A percentile compares a stretch with the other conserved stretches of the same genome.
These are phyloP conservation scores for Halcyon badia DNA, from an alignment of 2,797 vertebrate genomes.

Conservation along the genomic window DNA sequence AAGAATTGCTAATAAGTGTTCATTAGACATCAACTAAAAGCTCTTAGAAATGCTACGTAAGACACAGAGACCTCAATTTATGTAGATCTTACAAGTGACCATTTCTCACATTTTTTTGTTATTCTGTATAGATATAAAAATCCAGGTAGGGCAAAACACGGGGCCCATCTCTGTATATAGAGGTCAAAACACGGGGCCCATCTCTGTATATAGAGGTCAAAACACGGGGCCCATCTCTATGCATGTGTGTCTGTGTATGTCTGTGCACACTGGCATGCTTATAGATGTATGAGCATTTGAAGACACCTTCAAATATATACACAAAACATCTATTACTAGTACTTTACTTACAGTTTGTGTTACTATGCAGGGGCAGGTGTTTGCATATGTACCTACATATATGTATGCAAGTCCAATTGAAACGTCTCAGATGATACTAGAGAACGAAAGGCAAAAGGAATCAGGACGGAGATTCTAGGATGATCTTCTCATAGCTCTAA, in stretches of 20 bases:
- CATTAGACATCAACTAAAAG: not conserved
- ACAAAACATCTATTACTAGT: not conserved
- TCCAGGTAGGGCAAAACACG: not conserved
- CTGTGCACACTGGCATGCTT: not conserved
- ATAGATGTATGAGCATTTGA: too few species aligned
- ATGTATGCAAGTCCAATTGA: not conserved
- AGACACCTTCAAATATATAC: too few species aligned
- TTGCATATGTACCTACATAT: not conserved
- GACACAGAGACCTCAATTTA: not conserved
- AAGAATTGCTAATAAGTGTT: not conserved
- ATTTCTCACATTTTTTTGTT: not conserved
- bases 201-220: not conserved
- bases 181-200: not conserved
- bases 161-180: accelerated
- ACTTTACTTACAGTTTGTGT: not conserved
- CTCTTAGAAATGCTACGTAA: not conserved
- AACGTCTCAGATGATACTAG: not conserved
- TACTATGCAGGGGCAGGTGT: not conserved
- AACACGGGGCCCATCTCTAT: too few species aligned
- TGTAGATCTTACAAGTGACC: not conserved
- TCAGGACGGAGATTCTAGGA: not conserved
- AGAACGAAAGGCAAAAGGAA: not conserved
- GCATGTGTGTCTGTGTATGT: not conserved
- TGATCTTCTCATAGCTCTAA: not conserved
- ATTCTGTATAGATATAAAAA: not conserved